phyloP scores from a whole-genome alignment of 92 coral and sea anemone species.

The Porites cylindrica region DNA sequence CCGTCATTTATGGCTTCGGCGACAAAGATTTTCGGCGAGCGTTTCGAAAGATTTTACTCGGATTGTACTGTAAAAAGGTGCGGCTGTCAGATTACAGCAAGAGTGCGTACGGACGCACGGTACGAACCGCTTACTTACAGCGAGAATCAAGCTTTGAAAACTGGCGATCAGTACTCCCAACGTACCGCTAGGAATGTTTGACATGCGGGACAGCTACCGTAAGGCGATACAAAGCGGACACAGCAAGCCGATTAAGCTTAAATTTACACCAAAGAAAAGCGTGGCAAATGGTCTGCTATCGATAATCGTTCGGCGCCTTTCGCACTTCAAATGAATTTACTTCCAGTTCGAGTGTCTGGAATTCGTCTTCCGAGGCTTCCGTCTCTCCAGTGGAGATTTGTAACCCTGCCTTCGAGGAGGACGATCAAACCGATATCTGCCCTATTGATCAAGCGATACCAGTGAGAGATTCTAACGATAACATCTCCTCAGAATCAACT shows the following conservation, averaged over 20 bases:
- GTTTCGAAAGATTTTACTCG: constrained; percentile 76
- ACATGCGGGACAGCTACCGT: constrained; percentile 79
- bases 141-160: constrained; percentile 90
- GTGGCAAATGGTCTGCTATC: constrained; percentile 68
- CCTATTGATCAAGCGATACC: constrained; percentile 20
- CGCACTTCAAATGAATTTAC: constrained; percentile 18
- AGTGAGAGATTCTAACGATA: not conserved
- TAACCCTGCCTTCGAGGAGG: constrained; percentile 35
- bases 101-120: constrained; percentile 68
- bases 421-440: constrained; percentile 17
- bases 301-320: constrained; percentile 63
- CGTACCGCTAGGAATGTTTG: constrained; percentile 71
- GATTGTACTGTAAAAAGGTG: constrained; percentile 77
- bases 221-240: constrained; percentile 83
- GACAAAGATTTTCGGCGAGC: constrained; percentile 82
- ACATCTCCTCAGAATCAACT: not conserved
- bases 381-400: constrained; percentile 35
- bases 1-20: constrained; percentile 83
- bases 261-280: constrained; percentile 41
- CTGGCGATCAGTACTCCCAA: constrained; percentile 81
- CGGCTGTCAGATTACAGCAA: constrained; percentile 63
- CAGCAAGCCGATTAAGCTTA: constrained; percentile 58
- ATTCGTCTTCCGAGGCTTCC: not conserved
- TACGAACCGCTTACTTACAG: constrained; percentile 53
- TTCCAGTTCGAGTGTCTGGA: not conserved